Evolutionary conservation across 2,888 invertebrate species (phyloP), one percentile per base, ranked within the genome.

Genomic region (Gonocerus acuteangulatus): DNA sequence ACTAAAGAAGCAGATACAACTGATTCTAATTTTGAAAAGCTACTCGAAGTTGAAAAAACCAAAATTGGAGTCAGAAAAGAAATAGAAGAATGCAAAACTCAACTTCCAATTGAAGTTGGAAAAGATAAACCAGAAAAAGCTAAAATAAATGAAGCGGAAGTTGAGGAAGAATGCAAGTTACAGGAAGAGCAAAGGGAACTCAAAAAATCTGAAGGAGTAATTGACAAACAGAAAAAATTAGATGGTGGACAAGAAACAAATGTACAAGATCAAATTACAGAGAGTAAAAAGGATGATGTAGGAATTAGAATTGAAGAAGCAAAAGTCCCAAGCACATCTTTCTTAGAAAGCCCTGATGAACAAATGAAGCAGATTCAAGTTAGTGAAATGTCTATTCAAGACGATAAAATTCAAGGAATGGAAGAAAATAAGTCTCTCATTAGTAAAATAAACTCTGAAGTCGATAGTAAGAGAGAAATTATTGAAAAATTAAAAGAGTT

Each of bases 401-500:
- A 42, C 6, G n/a, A 54, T 15, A 11, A 21, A 2, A 21, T 39
- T 21, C 27, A 23, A 4, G 16, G 27, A 48, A 4, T 23, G 2
- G 27, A 51, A 36, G 23, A 51, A 32, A 3, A 6, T 2, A 2
- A 4, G 3, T 15, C 19, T 1, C 11, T 34, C 9, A 34, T 34
- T 11, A 11, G 36, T 11, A 34, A 11, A 11, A 11, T 34, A 34
- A 34, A 11, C 36, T 34, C 36, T 11, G 11, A 34, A 34, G 11
- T 34, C 36, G 9, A 11, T 11, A 11, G 11, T 34, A 34, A 9
- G 4, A 13, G 3, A 13, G 19, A 19, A 3, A 47, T 2, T 19
- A 11, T 13, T 22, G 47, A 57, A 27, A 57, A 57, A 34, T 23
- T 57, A 6, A 22, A 19, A 13, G n/a, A 13, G 19, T 47, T 47